Conservation (phyloP, 2,888 invertebrate species). For the Tetrapedia diversipes region DNA sequence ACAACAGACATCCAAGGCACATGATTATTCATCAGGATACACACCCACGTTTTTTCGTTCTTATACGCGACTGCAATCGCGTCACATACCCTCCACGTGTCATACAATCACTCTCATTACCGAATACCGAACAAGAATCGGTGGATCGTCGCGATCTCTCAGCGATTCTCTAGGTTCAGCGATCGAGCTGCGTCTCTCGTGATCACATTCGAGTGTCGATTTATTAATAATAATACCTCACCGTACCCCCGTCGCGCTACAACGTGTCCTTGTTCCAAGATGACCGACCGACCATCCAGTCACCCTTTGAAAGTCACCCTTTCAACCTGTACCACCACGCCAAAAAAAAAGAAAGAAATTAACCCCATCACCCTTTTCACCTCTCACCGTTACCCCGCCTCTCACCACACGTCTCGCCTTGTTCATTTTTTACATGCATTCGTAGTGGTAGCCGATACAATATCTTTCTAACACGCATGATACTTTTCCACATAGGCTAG, state of each 20-base stretch:
- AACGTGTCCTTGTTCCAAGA: constrained; percentile 68
- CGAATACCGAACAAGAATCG: constrained; percentile 11
- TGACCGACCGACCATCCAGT: constrained; percentile 72
- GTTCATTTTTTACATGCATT: constrained; percentile 69
- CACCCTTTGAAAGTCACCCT: constrained; percentile 46
- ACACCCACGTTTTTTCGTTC: constrained; percentile 23
- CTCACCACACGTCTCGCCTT: constrained; percentile 71
- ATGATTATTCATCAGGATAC: constrained; percentile 38
- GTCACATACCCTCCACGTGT: constrained; percentile 19
- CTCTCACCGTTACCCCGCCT: constrained; percentile 48
- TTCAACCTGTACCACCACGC: constrained; percentile 19
- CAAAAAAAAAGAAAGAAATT: constrained; percentile 5
- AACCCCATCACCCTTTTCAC: constrained; percentile 22
- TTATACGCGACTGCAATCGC: constrained; percentile 46
- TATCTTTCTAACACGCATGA: constrained; percentile 62
- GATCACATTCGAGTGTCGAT: constrained; percentile 67
- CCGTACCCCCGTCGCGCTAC: constrained; percentile 68
- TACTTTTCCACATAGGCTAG: constrained; percentile 5
- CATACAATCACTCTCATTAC: constrained; percentile 3
- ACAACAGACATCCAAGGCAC: constrained; percentile 46
- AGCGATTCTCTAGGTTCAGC: constrained; percentile 48
- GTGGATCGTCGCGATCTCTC: constrained; percentile 49
- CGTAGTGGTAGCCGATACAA: constrained; percentile 55
- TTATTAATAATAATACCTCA: constrained; percentile 55
- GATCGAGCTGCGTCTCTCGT: constrained; percentile 67